Evolutionary conservation across 2,797 vertebrate species (phyloP).

Genomic region (Bradypus variegatus): DNA sequence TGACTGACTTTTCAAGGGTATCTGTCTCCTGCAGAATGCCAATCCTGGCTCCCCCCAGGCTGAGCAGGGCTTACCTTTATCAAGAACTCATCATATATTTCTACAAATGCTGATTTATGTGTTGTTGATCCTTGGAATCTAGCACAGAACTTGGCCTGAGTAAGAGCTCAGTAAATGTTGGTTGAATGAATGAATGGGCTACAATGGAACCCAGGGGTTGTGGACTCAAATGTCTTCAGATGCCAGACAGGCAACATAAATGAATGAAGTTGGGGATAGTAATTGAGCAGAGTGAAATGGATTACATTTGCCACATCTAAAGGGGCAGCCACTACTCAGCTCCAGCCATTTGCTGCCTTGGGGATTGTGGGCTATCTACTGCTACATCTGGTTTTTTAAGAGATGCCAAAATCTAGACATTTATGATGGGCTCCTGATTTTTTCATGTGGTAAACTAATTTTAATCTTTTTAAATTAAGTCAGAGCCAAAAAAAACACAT

Average conservation of each 20-base stretch:
- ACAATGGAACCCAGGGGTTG: neutral
- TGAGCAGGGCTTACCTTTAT: neutral
- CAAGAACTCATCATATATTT: neutral
- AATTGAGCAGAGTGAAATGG: neutral
- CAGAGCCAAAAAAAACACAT: conserved; percentile 25
- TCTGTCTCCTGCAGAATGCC: neutral
- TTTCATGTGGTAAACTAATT: conserved; percentile 37
- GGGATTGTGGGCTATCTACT: neutral
- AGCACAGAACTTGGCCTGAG: neutral
- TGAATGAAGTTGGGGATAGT: neutral
- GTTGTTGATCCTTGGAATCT: neutral
- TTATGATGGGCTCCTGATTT: conserved; percentile 25
- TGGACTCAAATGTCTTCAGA: neutral
- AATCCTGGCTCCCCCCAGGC: neutral
- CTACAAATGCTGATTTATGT: neutral
- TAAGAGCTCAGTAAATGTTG: neutral
- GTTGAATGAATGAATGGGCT: neutral
- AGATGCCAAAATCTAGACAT: conserved; percentile 10
- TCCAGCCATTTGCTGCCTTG: neutral
- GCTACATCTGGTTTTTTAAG: conserved; percentile 23
- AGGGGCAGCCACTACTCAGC: neutral
- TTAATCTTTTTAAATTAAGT: conserved; percentile 52
- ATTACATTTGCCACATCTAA: fast-evolving
- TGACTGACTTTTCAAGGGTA: neutral
- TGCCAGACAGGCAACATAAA: neutral